Percentiles rank a stretch among this genome's conserved stretches.
Conservation (phyloP, 2,888 invertebrate species). For the Plagodis pulveraria region DNA sequence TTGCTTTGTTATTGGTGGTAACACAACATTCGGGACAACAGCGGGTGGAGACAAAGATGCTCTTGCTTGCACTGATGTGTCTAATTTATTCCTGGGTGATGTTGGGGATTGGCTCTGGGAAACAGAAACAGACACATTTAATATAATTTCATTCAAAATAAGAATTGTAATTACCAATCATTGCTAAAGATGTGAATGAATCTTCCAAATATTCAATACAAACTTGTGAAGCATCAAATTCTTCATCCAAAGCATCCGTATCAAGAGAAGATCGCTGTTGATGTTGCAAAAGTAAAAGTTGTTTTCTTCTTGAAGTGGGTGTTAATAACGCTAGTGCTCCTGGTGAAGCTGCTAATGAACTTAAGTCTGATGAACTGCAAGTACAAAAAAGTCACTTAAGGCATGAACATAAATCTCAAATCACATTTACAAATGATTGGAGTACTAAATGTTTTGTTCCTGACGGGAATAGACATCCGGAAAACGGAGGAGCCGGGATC, state of each 20-base stretch:
- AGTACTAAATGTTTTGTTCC: no score
- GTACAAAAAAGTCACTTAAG: no score
- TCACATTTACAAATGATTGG: no score
- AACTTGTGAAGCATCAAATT: slow-evolving; percentile 87
- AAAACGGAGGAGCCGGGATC: no score
- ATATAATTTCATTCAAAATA: not conserved
- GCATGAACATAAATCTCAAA: slow-evolving; percentile 1
- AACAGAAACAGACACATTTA: slow-evolving; percentile 25
- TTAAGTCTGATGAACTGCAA: slow-evolving; percentile 78
- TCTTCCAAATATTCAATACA: slow-evolving; percentile 23
- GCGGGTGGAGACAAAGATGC: slow-evolving; percentile 77
- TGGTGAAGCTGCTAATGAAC: slow-evolving; percentile 81
- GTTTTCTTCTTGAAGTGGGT: slow-evolving; percentile 91
- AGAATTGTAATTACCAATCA: slow-evolving; percentile 17
- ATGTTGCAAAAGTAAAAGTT: slow-evolving; percentile 91
- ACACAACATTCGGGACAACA: slow-evolving; percentile 70
- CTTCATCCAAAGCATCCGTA: slow-evolving; percentile 92
- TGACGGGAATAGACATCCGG: no score
- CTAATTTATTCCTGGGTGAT: slow-evolving; percentile 80
- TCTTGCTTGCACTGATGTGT: slow-evolving; percentile 67
- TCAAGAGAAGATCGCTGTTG: slow-evolving; percentile 94
- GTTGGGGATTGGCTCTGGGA: slow-evolving; percentile 81
- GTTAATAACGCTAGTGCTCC: slow-evolving; percentile 87
- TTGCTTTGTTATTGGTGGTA: slow-evolving; percentile 80
- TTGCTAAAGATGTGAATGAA: slow-evolving; percentile 19